These are phyloP conservation scores for Plotosus lineatus DNA, from an alignment of 2,113 vertebrate species.

Conservation along the genomic window DNA sequence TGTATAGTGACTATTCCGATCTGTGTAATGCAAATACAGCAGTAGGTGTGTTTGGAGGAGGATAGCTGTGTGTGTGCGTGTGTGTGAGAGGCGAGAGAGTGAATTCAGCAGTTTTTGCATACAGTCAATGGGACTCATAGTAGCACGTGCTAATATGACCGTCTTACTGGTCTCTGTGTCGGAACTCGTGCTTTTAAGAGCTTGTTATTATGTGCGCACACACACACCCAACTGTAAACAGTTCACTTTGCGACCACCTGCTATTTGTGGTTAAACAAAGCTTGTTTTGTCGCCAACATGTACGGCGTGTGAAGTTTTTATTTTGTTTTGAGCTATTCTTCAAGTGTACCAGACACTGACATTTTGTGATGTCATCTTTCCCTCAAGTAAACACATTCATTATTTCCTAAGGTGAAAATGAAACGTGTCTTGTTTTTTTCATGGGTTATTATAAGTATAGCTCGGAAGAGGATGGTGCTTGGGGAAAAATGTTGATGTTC, in stretches of 20 bases:
- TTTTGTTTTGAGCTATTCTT: not conserved
- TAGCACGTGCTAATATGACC: not conserved
- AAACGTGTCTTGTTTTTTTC: not conserved
- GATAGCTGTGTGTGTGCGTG: constrained; percentile 4
- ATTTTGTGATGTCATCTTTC: not conserved
- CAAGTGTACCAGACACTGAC: not conserved
- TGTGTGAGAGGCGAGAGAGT: not conserved
- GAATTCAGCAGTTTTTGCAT: constrained; percentile 15
- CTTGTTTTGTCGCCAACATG: not conserved
- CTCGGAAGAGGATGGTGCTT: not conserved
- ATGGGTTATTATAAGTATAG: constrained; percentile 2
- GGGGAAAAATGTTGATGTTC: not conserved
- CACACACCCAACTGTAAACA: not conserved
- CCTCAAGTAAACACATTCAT: not conserved
- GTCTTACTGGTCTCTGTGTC: not conserved
- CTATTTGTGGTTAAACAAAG: constrained; percentile 37
- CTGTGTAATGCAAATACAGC: constrained; percentile 15
- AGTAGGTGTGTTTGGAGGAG: constrained; percentile 16
- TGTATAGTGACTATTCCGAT: constrained; percentile 48
- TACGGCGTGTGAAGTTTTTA: not conserved
- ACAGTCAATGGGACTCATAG: not conserved
- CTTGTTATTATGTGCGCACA: not conserved
- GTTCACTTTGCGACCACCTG: constrained; percentile 25
- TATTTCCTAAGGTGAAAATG: not conserved
- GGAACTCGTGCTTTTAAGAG: not conserved